Percentiles rank a stretch among this genome's conserved stretches.
phyloP scores from a whole-genome alignment of 1,140 invertebrate species.

The Lasaia peninsularis region DNA sequence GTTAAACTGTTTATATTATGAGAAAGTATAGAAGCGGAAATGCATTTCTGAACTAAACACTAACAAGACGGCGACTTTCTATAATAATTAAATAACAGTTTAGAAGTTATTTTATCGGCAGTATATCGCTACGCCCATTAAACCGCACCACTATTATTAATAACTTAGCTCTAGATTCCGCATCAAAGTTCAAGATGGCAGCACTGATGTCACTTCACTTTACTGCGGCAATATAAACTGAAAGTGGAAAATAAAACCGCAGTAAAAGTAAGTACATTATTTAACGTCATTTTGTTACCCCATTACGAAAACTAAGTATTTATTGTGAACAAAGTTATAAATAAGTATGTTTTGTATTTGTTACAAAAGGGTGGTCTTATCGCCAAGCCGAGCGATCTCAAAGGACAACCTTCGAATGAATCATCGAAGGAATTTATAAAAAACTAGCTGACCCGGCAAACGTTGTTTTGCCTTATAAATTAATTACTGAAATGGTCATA shows the following conservation, averaged over 20 bases:
- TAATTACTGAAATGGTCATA: too few relatives aligned
- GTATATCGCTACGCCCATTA: slow-evolving; percentile 38
- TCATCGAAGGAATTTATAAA: too few relatives aligned
- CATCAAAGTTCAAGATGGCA: slow-evolving; percentile 37
- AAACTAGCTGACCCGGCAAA: too few relatives aligned
- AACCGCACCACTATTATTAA: slow-evolving; percentile 48
- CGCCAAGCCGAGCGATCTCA: too few relatives aligned
- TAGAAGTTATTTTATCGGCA: slow-evolving; percentile 31
- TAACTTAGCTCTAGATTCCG: slow-evolving; percentile 41
- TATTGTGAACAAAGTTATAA: too few relatives aligned
- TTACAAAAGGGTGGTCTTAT: too few relatives aligned
- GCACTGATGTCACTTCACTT: slow-evolving; percentile 26
- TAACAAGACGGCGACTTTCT: slow-evolving; percentile 26
- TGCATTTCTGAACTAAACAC: slow-evolving; percentile 19
- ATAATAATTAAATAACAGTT: slow-evolving; percentile 49
- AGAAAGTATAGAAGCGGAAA: neutral
- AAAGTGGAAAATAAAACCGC: neutral
- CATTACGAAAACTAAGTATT: too few relatives aligned
- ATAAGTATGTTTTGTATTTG: too few relatives aligned
- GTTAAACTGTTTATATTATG: neutral
- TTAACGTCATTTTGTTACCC: too few relatives aligned
- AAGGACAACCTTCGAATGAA: too few relatives aligned
- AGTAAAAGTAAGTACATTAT: neutral
- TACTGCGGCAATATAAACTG: slow-evolving; percentile 11
- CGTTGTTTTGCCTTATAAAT: too few relatives aligned